These are phyloP conservation scores for Scaptomyza reducta DNA, from an alignment of 2,888 invertebrate genomes.

Conservation along the genomic window DNA sequence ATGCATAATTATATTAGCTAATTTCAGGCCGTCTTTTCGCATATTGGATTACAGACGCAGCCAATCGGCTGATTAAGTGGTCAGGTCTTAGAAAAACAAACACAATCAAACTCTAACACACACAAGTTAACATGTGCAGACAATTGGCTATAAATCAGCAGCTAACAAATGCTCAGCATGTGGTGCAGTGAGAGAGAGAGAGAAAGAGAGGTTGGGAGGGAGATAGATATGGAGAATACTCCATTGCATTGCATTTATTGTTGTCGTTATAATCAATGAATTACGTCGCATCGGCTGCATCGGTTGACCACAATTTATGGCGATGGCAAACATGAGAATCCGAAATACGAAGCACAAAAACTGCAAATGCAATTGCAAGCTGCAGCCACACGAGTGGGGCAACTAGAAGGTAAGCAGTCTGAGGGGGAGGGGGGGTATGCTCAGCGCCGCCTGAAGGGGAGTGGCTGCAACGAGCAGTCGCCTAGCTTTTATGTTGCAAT, in stretches of 20 bases:
- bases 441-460: conserved; percentile 12
- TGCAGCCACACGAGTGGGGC: conserved; percentile 34
- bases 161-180: conserved; percentile 57
- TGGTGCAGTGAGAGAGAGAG: neutral
- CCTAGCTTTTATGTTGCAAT: conserved; percentile 69
- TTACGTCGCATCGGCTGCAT: conserved; percentile 73
- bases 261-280: conserved; percentile 79
- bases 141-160: conserved; percentile 74
- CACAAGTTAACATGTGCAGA: conserved; percentile 41
- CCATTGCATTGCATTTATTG: conserved; percentile 68
- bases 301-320: conserved; percentile 80
- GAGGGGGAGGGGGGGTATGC: neutral
- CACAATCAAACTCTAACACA: conserved; percentile 33
- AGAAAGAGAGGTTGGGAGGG: neutral
- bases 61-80: conserved; percentile 44
- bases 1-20: conserved; percentile 69
- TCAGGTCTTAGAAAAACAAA: conserved; percentile 34
- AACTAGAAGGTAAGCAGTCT: neutral
- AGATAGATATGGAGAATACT: conserved; percentile 2
- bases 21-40: conserved; percentile 47
- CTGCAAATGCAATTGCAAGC: conserved; percentile 59
- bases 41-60: conserved; percentile 45
- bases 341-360: conserved; percentile 61
- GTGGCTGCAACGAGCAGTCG: conserved; percentile 57
- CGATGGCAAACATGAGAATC: conserved; percentile 75